These are phyloP conservation scores for Echinops telfairi DNA, from an alignment of 2,113 vertebrate genomes.

Conservation along the genomic window DNA sequence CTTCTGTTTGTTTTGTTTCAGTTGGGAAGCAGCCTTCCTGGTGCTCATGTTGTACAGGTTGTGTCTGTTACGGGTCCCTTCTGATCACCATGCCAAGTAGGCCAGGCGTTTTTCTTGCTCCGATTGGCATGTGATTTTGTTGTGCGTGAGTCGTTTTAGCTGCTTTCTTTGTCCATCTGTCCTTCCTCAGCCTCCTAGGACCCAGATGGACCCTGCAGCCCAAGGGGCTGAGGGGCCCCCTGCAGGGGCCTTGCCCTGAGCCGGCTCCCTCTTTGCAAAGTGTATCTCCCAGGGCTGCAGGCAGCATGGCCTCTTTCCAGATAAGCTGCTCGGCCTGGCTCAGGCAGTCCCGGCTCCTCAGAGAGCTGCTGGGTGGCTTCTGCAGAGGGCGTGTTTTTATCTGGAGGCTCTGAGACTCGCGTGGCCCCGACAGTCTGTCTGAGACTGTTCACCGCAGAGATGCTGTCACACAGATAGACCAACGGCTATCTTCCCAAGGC, in stretches of 20 bases:
- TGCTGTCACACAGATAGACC: not conserved
- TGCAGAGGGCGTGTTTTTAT: slow-evolving; percentile 51
- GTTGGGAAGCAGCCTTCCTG: not conserved
- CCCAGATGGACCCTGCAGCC: not conserved
- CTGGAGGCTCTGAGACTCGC: slow-evolving; percentile 61
- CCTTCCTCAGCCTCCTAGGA: not conserved
- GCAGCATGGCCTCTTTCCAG: not conserved
- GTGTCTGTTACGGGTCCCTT: not conserved
- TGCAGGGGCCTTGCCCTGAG: not conserved
- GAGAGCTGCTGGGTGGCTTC: not conserved
- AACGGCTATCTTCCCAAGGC: slow-evolving; percentile 41
- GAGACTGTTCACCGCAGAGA: slow-evolving; percentile 23
- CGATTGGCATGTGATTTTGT: not conserved
- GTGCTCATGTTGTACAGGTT: not conserved
- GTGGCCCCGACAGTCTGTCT: not conserved
- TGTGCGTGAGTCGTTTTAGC: slow-evolving; percentile 9
- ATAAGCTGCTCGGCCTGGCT: slow-evolving; percentile 17
- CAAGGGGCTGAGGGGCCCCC: not conserved
- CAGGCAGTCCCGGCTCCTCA: not conserved
- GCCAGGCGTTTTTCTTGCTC: not conserved
- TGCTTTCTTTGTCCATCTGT: not conserved
- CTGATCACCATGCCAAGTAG: too few species aligned
- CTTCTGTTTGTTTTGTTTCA: not conserved
- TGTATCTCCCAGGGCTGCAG: not conserved
- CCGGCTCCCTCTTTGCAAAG: slow-evolving; percentile 20